A percentile compares a stretch with the other conserved stretches of the same genome.
phyloP scores from a whole-genome alignment of 2,113 vertebrate species.

The Ciconia maguari region DNA sequence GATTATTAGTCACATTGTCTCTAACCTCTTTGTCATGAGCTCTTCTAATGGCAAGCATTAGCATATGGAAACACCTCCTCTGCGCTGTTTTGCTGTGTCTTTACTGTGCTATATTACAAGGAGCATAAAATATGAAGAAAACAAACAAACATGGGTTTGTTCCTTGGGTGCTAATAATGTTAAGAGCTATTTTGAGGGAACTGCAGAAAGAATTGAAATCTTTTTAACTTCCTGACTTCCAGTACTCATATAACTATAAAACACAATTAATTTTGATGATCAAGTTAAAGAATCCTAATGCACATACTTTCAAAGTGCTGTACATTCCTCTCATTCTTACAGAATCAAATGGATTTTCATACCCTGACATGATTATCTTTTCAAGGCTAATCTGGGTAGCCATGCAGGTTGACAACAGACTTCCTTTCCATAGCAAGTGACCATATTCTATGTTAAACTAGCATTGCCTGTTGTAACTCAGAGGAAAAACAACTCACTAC shows the following conservation, averaged over 20 bases:
- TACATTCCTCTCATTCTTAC: not conserved
- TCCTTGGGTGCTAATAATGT: not conserved
- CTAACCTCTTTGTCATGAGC: not conserved
- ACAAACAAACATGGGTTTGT: not conserved
- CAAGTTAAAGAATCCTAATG: not conserved
- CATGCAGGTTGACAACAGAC: not conserved
- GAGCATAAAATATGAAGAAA: not conserved
- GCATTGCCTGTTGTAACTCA: not conserved
- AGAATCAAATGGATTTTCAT: not conserved
- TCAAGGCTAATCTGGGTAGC: not conserved
- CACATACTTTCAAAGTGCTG: not conserved
- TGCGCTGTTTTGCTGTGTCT: not conserved
- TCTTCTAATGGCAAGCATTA: not conserved
- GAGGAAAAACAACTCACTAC: not conserved
- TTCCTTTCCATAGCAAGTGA: not conserved
- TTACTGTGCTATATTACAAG: not conserved
- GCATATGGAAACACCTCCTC: not conserved
- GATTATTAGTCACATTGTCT: not conserved
- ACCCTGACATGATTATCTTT: not conserved
- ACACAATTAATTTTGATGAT: not conserved
- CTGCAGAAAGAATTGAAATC: not conserved
- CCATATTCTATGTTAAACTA: not conserved
- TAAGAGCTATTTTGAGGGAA: not conserved
- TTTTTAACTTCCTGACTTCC: not conserved
- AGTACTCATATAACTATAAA: not conserved